Conservation (phyloP, 1,140 invertebrate species). For the Diachasmimorpha longicaudata region DNA sequence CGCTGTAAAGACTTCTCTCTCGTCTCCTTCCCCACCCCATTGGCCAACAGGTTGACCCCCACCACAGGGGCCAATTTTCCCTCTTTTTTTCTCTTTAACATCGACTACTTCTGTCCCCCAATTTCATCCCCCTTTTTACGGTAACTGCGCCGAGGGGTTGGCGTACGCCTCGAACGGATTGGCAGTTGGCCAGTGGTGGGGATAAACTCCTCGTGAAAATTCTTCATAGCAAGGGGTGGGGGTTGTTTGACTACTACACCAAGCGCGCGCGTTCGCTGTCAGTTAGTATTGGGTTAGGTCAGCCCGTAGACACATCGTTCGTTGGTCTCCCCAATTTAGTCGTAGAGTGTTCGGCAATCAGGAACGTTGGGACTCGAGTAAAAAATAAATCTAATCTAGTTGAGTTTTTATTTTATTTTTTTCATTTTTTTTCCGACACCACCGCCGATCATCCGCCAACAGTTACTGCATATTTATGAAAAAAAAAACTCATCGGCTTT, state of each 20-base stretch:
- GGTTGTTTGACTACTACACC: constrained; percentile 47
- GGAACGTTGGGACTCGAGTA: not conserved
- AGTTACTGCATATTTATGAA: too few relatives aligned
- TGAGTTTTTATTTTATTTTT: constrained; percentile 11
- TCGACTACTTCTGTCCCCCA: not conserved
- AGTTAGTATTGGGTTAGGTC: constrained; percentile 61
- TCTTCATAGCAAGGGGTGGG: constrained; percentile 33
- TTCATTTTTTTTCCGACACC: not conserved
- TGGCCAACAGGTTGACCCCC: constrained; percentile 19
- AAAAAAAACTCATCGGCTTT: too few relatives aligned
- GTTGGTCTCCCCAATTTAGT: constrained; percentile 12
- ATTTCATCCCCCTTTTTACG: not conserved
- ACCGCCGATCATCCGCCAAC: too few relatives aligned
- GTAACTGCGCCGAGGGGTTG: not conserved
- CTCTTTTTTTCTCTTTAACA: not conserved
- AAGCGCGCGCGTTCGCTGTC: constrained; percentile 38
- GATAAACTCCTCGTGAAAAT: not conserved
- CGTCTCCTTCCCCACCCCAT: not conserved
- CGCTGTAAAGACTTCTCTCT: not conserved
- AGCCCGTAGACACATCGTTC: constrained; percentile 50
- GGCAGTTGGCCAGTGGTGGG: constrained; percentile 23
- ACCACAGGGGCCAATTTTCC: constrained; percentile 15
- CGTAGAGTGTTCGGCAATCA: not conserved
- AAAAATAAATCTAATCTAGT: not conserved
- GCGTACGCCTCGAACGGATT: not conserved